Evolutionary conservation across 2,797 vertebrate genomes (phyloP), one percentile per base, ranked within the genome.

Genomic region (Nannoperca obscura): DNA sequence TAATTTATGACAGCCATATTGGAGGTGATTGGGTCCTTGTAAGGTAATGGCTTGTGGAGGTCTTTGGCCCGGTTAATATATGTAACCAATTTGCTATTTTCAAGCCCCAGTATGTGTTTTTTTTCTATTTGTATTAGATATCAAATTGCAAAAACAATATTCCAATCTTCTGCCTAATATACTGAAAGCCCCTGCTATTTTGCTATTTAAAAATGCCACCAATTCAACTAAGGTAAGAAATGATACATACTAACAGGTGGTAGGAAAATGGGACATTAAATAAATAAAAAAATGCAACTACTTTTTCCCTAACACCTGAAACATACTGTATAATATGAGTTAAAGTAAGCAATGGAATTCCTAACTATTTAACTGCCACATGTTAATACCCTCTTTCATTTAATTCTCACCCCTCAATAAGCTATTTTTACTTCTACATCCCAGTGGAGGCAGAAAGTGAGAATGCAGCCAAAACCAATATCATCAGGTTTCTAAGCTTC

Each of bases 1-100:
- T 93, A 91, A 94, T 91, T 93, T 93, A 93, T 90, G 91, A 85
- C 83, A 67, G 87, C 86, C 84, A 86, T 86, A 84, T 77, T 84
- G 88, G 72, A 89, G 84, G 81, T 86, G 90, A 90, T 87, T 88
- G 78, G 83, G 83, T 81, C 86, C 82, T 80, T 71, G 75, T 76
- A 67, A 83, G 78, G 74, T 90, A 85, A 91, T 88, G 80, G 58
- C 68, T 81, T 76, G 74, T 58, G 62, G 66, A 78, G 76, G 68
- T 81, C 69, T 60, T 64, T 76, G 50, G 53, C 81, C 66, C 22
- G 15, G 71, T 54, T 75, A 72, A 72, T 74, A 78, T 64, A 76
- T 62, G 62, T 44, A 81, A 86, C 81, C 87, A 86, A 81, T 85
- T 82, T 89, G 46, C 71, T 74, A 66, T 81, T 85, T 82, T 69